Percentiles rank a stretch among this genome's conserved stretches.
These are phyloP conservation scores for Listronotus bonariensis DNA, from an alignment of 1,140 invertebrate genomes.

Conservation along the genomic window DNA sequence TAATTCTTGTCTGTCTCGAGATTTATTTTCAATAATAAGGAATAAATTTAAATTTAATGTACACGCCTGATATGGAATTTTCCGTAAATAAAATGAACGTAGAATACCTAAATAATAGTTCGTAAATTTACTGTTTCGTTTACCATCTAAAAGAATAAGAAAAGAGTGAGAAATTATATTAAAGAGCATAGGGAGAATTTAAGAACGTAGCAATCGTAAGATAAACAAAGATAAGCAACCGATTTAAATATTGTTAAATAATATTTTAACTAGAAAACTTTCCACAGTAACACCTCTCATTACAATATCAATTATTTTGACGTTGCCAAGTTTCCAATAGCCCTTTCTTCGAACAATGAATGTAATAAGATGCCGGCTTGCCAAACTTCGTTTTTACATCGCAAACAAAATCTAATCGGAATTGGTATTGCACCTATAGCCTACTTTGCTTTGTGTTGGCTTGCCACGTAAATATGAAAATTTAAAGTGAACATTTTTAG, in stretches of 20 bases:
- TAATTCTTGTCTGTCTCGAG: too few species aligned
- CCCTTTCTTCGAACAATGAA: conserved; percentile 18
- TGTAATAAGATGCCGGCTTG: conserved; percentile 14
- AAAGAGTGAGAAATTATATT: too few species aligned
- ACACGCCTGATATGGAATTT: too few species aligned
- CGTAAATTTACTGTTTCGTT: too few species aligned
- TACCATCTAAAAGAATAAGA: too few species aligned
- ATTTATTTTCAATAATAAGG: too few species aligned
- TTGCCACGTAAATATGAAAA: conserved; percentile 34
- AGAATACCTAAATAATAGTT: too few species aligned
- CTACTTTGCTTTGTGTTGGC: conserved; percentile 24
- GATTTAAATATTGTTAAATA: conserved; percentile 13
- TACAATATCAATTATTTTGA: conserved; percentile 29
- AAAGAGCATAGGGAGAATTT: too few species aligned
- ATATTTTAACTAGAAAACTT: conserved; percentile 14
- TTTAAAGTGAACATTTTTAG: conserved; percentile 35
- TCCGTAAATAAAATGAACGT: too few species aligned
- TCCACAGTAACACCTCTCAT: conserved; percentile 24
- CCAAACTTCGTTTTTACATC: conserved; percentile 22
- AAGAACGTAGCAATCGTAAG: not conserved
- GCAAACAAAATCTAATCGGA: conserved; percentile 30
- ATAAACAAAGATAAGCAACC: not conserved
- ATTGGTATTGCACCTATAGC: conserved; percentile 32
- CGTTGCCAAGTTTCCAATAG: conserved; percentile 12
- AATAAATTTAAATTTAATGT: too few species aligned